Evolutionary conservation across 2,888 invertebrate species (phyloP).

Genomic region (Dexiosoma caninum): DNA sequence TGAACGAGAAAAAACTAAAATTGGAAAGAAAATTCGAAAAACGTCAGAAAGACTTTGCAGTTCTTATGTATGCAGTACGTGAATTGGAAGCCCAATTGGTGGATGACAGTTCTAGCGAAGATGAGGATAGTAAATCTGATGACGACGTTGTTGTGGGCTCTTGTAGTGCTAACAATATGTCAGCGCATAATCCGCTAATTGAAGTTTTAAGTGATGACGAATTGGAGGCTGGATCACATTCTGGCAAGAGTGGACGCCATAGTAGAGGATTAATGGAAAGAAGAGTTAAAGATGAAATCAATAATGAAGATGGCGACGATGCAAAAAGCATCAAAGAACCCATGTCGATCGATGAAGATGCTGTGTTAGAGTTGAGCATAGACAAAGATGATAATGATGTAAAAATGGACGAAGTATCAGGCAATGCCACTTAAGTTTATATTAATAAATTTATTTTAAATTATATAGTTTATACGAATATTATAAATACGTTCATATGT

Average conservation of each 20-base stretch:
- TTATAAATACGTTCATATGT: too few relatives aligned
- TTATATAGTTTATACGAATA: background rate
- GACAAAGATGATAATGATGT: constrained; percentile 72
- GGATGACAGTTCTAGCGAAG: constrained; percentile 82
- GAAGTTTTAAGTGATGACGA: constrained; percentile 72
- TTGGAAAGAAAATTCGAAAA: constrained; percentile 88
- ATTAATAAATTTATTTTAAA: background rate
- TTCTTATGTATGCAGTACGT: constrained; percentile 91
- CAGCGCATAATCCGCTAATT: constrained; percentile 63
- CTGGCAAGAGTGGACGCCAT: constrained; percentile 48
- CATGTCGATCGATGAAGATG: constrained; percentile 73
- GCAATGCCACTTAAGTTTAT: constrained; percentile 23
- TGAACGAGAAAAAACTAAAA: constrained; percentile 85
- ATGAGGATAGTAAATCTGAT: constrained; percentile 74
- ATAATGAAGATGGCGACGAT: constrained; percentile 63
- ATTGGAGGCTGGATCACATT: constrained; percentile 66
- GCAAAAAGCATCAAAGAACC: constrained; percentile 62
- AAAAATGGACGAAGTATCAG: constrained; percentile 61
- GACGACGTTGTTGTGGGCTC: constrained; percentile 61
- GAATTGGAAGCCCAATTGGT: constrained; percentile 89
- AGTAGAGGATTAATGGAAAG: constrained; percentile 47
- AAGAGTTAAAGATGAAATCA: constrained; percentile 17
- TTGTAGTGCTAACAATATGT: constrained; percentile 28
- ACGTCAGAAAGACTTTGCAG: constrained; percentile 92
- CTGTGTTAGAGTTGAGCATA: constrained; percentile 73